Conservation (phyloP, 2,113 vertebrate species). For the Hylia prasina region DNA sequence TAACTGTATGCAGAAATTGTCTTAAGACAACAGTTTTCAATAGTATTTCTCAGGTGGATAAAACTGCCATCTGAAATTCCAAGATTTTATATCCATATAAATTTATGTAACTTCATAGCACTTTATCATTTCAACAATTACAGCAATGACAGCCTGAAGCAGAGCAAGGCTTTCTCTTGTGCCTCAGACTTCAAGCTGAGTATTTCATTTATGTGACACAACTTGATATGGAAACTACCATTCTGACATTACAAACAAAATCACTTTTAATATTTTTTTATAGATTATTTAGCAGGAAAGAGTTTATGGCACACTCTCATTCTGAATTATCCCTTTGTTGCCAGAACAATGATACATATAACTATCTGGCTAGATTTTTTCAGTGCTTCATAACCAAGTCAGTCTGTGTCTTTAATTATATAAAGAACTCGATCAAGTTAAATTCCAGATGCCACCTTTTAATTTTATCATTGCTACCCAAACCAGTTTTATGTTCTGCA, state of each 20-base stretch:
- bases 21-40: background rate
- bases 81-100: background rate
- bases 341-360: background rate
- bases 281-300: background rate
- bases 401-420: background rate
- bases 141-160: background rate
- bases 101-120: background rate
- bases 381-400: background rate
- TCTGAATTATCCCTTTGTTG: background rate
- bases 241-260: background rate
- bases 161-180: background rate
- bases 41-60: background rate
- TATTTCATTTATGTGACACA: background rate
- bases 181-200: background rate
- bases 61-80: background rate
- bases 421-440: background rate
- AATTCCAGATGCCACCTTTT: background rate
- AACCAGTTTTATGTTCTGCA: fast-evolving
- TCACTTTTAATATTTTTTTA: background rate
- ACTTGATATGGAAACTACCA: background rate
- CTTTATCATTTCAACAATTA: background rate
- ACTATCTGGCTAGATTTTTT: background rate
- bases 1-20: background rate
- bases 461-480: background rate
- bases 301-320: background rate